Conservation (phyloP, 2,113 vertebrate species). For the Dicerorhinus sumatrensis region DNA sequence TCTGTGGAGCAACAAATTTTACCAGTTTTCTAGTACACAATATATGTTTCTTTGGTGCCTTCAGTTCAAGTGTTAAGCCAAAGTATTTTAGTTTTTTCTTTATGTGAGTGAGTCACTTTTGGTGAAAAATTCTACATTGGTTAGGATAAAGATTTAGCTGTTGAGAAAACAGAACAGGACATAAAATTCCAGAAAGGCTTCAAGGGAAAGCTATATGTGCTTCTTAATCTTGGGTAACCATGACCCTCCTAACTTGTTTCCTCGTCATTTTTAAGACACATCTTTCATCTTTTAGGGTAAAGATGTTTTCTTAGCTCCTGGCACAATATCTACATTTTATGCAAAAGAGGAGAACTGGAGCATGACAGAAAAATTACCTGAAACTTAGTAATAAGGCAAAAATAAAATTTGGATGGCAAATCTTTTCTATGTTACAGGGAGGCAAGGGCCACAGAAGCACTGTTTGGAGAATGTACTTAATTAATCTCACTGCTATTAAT, state of each 20-base stretch:
- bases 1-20: not conserved
- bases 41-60: not conserved
- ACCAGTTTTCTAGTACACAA: not conserved
- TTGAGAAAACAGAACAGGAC: not conserved
- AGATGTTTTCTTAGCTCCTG: not conserved
- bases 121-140: not conserved
- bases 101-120: not conserved
- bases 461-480: not conserved
- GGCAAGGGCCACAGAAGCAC: not conserved
- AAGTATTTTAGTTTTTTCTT: not conserved
- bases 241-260: not conserved
- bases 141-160: not conserved
- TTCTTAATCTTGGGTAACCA: not conserved
- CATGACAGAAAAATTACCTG: not conserved
- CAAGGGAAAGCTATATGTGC: not conserved
- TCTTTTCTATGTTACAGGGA: not conserved
- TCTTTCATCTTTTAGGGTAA: not conserved
- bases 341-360: not conserved
- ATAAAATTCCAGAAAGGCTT: not conserved
- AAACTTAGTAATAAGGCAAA: not conserved
- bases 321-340: not conserved
- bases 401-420: not conserved
- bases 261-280: not conserved
- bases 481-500: constrained; percentile 6
- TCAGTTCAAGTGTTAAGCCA: not conserved